Conservation (phyloP, 1,140 invertebrate genomes). For the Tetramorium alpestre region DNA sequence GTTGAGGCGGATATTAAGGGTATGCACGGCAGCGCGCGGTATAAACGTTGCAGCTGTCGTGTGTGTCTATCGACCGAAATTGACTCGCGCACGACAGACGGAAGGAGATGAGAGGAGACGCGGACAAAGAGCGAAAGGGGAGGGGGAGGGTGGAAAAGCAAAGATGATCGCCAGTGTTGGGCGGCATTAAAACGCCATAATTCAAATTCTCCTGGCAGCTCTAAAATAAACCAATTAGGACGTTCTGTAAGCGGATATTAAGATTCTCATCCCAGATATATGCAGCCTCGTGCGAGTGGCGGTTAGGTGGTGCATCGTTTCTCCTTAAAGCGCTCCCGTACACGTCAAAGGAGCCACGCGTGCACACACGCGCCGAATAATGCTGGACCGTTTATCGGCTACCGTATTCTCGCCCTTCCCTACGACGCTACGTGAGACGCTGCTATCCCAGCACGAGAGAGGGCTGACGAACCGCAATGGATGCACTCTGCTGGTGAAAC, state of each 20-base stretch:
- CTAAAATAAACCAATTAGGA: constrained; percentile 72
- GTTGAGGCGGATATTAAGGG: constrained; percentile 74
- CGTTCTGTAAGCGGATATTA: constrained; percentile 67
- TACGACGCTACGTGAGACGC: neutral
- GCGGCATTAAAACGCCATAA: constrained; percentile 70
- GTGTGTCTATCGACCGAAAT: constrained; percentile 74
- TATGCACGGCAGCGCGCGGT: constrained; percentile 73
- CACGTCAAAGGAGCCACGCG: constrained; percentile 43
- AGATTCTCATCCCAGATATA: constrained; percentile 63
- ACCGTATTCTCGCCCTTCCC: constrained; percentile 15
- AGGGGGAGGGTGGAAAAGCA: neutral
- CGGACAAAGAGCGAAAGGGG: neutral
- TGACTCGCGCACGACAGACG: constrained; percentile 64
- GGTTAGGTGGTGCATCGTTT: constrained; percentile 17
- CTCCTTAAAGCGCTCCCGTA: constrained; percentile 13
- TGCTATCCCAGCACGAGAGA: neutral
- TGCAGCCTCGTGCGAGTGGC: neutral
- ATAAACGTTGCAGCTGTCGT: constrained; percentile 72
- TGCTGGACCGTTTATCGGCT: constrained; percentile 35
- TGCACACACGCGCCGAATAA: constrained; percentile 41
- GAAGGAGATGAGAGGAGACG: constrained; percentile 33
- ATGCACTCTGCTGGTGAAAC: constrained; percentile 1
- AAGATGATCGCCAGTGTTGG: constrained; percentile 27
- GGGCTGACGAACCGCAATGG: constrained; percentile 19
- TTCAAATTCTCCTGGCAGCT: constrained; percentile 65